Percentiles rank a stretch among this genome's conserved stretches.
These are phyloP conservation scores for Herminia tarsipennalis DNA, from an alignment of 2,888 invertebrate species.

Conservation along the genomic window DNA sequence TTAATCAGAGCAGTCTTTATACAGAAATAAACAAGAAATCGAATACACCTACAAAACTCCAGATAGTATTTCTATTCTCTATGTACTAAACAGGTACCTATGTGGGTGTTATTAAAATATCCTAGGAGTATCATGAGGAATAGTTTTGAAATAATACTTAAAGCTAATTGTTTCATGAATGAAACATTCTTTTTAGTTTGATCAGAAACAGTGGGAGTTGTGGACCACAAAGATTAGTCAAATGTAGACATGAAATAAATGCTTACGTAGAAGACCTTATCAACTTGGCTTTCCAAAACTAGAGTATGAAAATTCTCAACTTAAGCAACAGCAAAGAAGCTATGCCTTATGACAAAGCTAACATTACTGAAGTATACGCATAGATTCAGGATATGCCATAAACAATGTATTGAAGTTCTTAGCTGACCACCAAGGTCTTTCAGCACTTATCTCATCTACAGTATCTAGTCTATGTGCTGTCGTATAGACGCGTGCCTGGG, in stretches of 20 bases:
- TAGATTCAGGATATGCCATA: too few species aligned
- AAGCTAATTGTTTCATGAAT: conserved; percentile 72
- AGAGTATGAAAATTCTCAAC: too few species aligned
- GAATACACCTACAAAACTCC: too few species aligned
- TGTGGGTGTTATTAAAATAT: neutral
- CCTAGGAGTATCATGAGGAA: conserved; percentile 15
- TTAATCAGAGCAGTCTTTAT: too few species aligned
- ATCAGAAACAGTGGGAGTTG: conserved; percentile 61
- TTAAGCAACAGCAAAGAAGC: neutral
- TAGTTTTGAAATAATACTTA: conserved; percentile 45
- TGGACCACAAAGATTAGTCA: conserved; percentile 43
- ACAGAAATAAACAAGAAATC: too few species aligned
- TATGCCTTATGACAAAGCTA: too few species aligned
- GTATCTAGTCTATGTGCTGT: conserved; percentile 58
- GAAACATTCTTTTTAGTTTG: conserved; percentile 65
- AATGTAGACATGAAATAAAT: too few species aligned
- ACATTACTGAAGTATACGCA: too few species aligned
- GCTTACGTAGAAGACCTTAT: too few species aligned
- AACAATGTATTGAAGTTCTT: conserved; percentile 4
- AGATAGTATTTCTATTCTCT: too few species aligned
- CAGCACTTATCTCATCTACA: conserved; percentile 51
- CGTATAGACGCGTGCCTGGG: conserved; percentile 68
- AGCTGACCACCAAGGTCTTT: conserved; percentile 40
- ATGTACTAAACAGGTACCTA: too few species aligned
- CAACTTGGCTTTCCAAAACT: too few species aligned